Evolutionary conservation across 1,140 invertebrate genomes (phyloP), one percentile per base, ranked within the genome.

Genomic region (Meloidogyne hapla): DNA sequence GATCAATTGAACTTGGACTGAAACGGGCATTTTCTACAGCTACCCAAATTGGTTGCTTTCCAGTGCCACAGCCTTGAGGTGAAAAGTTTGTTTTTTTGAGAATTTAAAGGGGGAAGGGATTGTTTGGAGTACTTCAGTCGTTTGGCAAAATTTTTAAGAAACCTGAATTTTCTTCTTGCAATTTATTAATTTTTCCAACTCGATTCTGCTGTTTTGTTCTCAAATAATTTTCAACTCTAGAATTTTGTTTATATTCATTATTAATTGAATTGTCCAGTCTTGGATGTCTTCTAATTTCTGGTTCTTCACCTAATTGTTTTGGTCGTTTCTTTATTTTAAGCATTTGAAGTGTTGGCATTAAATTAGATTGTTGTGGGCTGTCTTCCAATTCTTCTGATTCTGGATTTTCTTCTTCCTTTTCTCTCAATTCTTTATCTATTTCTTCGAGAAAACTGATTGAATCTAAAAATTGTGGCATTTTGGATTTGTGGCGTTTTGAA

Each of bases 1-100:
- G 18, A 2, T 42, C 13, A 13, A 15, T 42, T 42, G 40, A 13
- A 6, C 18, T 56, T 6, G 48, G 18, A 56, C 6, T 56, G 18
- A 56, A 56, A 56, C 48, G 48, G 18, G 48, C 48, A n/a, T 56
- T 56, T 56, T 56, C 48, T 56, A 56, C 48, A n/a, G 48, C 48
- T 56, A 56, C 1, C 48, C 48, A 56, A 56, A 56, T 56, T 56
- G 48, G 18, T 1, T 56, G 48, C n/a, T 21, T 56, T 56, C 48
- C 48, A 56, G n/a, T n/a, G 18, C 48, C 48, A 9, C 48, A 56
- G n/a, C 48, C 48, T 56, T 48, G 4, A 8, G 18, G 48, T 2
- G 48, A 6, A 6, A n/a, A 8, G 13, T n/a, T n/a, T n/a, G n/a
- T n/a, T n/a, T n/a, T n/a, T n/a, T n/a, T n/a, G 42, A 15, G 18